phyloP scores from a whole-genome alignment of 2,113 vertebrate species.

The Raja brachyura region DNA sequence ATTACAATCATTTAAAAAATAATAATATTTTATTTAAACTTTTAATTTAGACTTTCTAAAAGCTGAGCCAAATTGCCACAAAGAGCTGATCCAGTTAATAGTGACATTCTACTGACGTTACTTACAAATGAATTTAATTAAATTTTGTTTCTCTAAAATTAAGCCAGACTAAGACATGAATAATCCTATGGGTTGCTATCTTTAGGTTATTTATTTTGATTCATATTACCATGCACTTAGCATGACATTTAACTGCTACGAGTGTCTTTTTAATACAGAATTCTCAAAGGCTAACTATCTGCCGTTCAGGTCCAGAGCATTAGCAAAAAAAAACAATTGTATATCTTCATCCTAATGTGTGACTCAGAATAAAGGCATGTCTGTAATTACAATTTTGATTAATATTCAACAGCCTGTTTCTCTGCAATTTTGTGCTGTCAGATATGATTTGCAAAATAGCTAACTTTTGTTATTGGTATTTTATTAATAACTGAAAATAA shows the following conservation, averaged over 20 bases:
- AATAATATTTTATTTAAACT: not conserved
- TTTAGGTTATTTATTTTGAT: conserved; percentile 13
- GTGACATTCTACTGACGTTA: not conserved
- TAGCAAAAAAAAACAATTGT: not conserved
- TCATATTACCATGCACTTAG: not conserved
- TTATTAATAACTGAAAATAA: not conserved
- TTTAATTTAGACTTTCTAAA: conserved; percentile 19
- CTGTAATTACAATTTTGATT: not conserved
- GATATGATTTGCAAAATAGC: not conserved
- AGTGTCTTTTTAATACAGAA: not conserved
- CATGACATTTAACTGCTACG: not conserved
- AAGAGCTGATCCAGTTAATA: not conserved
- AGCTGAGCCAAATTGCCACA: not conserved
- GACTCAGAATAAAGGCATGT: not conserved
- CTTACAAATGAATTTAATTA: conserved; percentile 5
- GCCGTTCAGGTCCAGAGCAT: not conserved
- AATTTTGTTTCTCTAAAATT: not conserved
- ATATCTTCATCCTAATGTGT: not conserved
- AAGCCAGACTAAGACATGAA: not conserved
- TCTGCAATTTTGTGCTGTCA: not conserved
- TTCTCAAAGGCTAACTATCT: conserved; percentile 15
- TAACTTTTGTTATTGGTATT: not conserved
- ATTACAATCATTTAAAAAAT: not conserved
- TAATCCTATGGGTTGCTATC: not conserved
- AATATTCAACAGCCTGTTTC: not conserved